Evolutionary conservation across 2,113 vertebrate species (phyloP).

Genomic region (Passer montanus): DNA sequence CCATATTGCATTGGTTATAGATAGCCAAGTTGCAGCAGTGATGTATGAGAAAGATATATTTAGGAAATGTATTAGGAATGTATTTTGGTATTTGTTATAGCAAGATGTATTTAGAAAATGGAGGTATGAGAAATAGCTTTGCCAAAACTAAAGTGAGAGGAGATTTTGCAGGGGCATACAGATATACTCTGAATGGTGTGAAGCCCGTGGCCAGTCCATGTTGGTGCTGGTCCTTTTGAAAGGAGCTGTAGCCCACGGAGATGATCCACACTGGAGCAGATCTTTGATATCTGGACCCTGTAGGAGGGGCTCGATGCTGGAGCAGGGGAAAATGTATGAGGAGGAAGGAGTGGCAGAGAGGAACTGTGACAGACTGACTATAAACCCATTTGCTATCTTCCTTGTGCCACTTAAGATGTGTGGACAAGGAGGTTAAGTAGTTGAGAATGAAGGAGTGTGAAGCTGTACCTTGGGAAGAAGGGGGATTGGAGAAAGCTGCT

Average conservation of each 20-base stretch:
- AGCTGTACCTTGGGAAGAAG: neutral
- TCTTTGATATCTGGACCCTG: neutral
- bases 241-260: neutral
- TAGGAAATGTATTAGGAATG: neutral
- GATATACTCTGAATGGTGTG: neutral
- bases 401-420: fast-evolving
- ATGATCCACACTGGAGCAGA: neutral
- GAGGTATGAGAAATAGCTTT: neutral
- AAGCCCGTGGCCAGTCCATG: fast-evolving
- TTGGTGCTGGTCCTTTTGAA: neutral
- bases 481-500: neutral
- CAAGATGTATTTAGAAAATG: neutral
- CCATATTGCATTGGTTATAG: neutral
- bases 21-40: neutral
- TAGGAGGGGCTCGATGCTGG: neutral
- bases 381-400: fast-evolving
- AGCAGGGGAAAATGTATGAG: neutral
- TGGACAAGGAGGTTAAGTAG: neutral
- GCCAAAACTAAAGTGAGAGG: neutral
- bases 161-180: fast-evolving
- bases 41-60: neutral
- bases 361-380: fast-evolving
- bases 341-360: neutral
- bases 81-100: neutral
- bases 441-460: neutral